These are phyloP conservation scores for Apteryx owenii DNA, from an alignment of 2,113 vertebrate species.

Conservation along the genomic window DNA sequence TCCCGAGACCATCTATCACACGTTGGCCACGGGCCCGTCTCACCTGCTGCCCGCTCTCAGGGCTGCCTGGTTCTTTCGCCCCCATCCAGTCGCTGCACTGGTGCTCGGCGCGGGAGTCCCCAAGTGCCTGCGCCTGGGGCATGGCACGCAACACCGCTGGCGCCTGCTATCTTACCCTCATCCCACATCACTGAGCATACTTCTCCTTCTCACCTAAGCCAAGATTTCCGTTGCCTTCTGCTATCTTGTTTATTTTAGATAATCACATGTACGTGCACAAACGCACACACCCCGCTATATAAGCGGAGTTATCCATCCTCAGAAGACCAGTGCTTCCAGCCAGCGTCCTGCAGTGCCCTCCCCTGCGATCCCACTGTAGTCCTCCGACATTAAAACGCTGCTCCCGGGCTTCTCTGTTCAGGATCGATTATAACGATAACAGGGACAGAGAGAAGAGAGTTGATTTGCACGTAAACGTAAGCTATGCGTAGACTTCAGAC, in stretches of 20 bases:
- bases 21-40: no score
- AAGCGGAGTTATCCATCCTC: not conserved
- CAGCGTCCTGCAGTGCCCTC: not conserved
- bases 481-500: not conserved
- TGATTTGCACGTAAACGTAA: not conserved
- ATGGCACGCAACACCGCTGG: rapidly evolving
- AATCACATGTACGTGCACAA: no score
- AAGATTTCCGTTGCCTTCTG: not conserved
- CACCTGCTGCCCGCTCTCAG: no score
- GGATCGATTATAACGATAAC: not conserved
- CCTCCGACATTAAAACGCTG: not conserved
- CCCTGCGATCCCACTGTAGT: not conserved
- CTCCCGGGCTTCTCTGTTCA: not conserved
- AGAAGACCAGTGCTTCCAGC: not conserved
- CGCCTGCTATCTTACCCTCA: not conserved
- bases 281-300: no score
- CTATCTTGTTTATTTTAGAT: not conserved
- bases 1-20: not conserved
- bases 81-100: no score
- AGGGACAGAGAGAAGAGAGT: not conserved
- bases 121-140: no score
- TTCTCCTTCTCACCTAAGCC: not conserved
- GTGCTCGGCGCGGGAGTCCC: no score
- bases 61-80: no score
- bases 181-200: not conserved